A percentile compares a stretch with the other conserved stretches of the same genome.
Conservation (phyloP, 2,113 vertebrate species). For the Heloderma charlesbogerti region DNA sequence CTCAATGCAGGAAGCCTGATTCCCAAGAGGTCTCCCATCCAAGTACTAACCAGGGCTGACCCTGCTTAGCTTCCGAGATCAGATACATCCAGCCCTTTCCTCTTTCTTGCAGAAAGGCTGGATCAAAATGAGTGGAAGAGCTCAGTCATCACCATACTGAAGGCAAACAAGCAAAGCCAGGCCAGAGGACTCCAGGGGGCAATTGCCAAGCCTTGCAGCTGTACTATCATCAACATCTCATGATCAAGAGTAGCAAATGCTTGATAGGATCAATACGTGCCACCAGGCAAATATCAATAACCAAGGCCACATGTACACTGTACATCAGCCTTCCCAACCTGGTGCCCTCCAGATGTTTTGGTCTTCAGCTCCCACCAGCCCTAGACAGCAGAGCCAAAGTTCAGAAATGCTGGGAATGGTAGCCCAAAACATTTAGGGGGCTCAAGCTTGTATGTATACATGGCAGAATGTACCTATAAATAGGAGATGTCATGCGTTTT, state of each 20-base stretch:
- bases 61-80: too few relatives aligned
- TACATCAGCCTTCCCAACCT: too few relatives aligned
- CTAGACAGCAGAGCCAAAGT: too few relatives aligned
- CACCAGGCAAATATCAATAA: not conserved
- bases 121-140: not conserved
- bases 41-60: too few relatives aligned
- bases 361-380: too few relatives aligned
- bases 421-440: too few relatives aligned
- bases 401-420: too few relatives aligned
- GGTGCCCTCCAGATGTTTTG: too few relatives aligned
- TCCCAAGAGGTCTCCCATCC: too few relatives aligned
- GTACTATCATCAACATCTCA: not conserved
- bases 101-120: not conserved
- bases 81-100: too few relatives aligned
- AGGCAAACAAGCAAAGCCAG: not conserved
- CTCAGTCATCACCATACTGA: not conserved
- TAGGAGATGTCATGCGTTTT: not conserved
- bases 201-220: not conserved
- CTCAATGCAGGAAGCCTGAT: too few relatives aligned
- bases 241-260: not conserved
- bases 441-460: not conserved
- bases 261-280: not conserved
- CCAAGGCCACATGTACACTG: not conserved
- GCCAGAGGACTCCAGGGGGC: not conserved
- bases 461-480: not conserved